Evolutionary conservation across 2,888 invertebrate genomes (phyloP).

Genomic region (Ischnus inquisitorius): DNA sequence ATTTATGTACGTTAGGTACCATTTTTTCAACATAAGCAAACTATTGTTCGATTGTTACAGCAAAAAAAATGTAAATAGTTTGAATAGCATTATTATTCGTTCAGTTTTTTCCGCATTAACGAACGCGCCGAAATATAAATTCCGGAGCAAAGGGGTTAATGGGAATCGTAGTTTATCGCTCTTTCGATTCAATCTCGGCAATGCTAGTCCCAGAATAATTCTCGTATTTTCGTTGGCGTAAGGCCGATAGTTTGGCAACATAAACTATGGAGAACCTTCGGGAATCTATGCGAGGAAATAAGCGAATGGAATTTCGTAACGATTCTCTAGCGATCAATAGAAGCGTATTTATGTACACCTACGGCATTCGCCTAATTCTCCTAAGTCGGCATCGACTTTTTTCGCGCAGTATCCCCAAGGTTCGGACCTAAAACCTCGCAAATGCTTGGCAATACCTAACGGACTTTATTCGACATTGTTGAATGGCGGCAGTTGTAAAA

Average conservation of each 20-base stretch:
- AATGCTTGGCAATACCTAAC: constrained; percentile 82
- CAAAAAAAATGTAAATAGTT: background rate
- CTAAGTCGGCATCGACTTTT: constrained; percentile 60
- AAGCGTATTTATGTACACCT: constrained; percentile 24
- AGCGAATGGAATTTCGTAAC: constrained; percentile 37
- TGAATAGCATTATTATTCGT: background rate
- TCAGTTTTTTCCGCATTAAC: background rate
- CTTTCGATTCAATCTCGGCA: constrained; percentile 2
- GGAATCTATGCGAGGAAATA: constrained; percentile 35
- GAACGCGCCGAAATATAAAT: background rate
- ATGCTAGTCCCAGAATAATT: background rate
- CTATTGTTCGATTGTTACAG: background rate
- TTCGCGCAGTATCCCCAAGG: constrained; percentile 47
- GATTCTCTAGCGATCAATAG: constrained; percentile 49
- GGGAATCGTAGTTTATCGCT: constrained; percentile 1
- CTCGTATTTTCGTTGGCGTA: background rate
- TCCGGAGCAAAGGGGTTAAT: background rate
- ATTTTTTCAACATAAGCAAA: background rate
- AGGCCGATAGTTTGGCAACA: background rate
- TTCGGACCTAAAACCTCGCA: constrained; percentile 53
- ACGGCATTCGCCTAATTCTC: constrained; percentile 54
- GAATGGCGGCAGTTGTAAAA: constrained; percentile 85
- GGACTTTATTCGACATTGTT: constrained; percentile 86
- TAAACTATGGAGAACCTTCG: constrained; percentile 39
- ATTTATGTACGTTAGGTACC: background rate